Conservation (phyloP, 2,113 vertebrate species). For the Trichomycterus rosablanca region DNA sequence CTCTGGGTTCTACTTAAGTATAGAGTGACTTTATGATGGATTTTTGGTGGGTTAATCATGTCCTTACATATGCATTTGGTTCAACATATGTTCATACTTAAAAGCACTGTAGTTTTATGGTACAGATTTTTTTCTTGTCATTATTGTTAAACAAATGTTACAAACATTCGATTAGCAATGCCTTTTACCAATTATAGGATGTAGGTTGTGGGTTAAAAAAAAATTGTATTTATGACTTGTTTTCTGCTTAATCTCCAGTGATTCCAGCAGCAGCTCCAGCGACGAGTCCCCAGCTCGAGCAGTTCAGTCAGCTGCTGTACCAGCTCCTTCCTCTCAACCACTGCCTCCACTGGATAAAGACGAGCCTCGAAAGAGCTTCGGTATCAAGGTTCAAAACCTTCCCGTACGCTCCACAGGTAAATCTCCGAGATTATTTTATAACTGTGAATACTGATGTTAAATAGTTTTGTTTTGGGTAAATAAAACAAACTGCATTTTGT, state of each 20-base stretch:
- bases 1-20: no score
- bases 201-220: no score
- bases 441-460: not conserved
- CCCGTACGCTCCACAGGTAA: slow-evolving; percentile 97
- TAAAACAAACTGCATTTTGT: not conserved
- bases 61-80: no score
- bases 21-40: no score
- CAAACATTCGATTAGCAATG: no score
- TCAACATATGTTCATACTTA: no score
- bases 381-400: slow-evolving; percentile 98
- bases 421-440: slow-evolving; percentile 7
- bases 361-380: slow-evolving; percentile 97
- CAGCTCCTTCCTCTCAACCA: slow-evolving; percentile 85
- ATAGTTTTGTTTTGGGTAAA: not conserved
- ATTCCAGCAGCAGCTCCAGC: slow-evolving; percentile 96
- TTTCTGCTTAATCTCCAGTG: slow-evolving; percentile 64
- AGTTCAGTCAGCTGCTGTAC: slow-evolving; percentile 91
- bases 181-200: no score
- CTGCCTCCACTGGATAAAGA: slow-evolving; percentile 90
- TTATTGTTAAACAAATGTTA: no score
- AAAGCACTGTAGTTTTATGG: no score
- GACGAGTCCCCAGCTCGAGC: slow-evolving; percentile 93
- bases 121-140: no score
- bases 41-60: no score
- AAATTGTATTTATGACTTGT: not conserved